Evolutionary conservation across 2,113 vertebrate species (phyloP), one percentile per base, ranked within the genome.

Genomic region (Eolophus roseicapilla): DNA sequence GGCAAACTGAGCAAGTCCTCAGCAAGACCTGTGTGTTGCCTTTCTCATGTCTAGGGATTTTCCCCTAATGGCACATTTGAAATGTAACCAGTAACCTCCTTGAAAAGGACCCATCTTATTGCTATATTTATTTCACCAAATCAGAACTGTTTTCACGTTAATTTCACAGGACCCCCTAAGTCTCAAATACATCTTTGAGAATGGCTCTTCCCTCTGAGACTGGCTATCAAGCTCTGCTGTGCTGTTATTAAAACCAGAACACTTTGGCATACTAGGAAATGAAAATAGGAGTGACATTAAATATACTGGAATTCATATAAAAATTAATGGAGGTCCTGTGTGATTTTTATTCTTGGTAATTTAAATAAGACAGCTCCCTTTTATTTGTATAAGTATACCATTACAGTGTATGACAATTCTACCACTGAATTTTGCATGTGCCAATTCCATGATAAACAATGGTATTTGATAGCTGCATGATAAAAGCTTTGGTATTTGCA

Each of bases 401-500:
- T 44, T 90, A 23, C n/a, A 84, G 37, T 79, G 67, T 68, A 74
- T 41, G 77, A 73, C 83, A 88, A 77, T 64, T 50, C 39, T 81
- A 13, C 18, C 17, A 21, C 55, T 67, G 52, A 79, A 52, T 95
- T 96, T 91, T 93, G 52, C 29, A 23, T 16, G 88, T 76, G 25
- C 46, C 64, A 90, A 6, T 75, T 86, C 47, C 50, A 17, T 37
- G 62, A 47, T 79, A 69, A 95, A 81, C 77, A 73, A 7, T 27
- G 75, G 57, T 88, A 46, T 88, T 88, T 97, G 89, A 92, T 68
- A 91, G 52, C 83, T 94, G 67, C 44, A 13, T 79, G 78, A 79
- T 83, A 85, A 94, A 95, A 94, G 52, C 71, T 63, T 90, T 95
- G 90, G 65, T 82, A 86, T 91, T 96, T 88, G 59, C 80, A 70